Evolutionary conservation across 2,888 invertebrate genomes (phyloP).

Genomic region (Polydesmus complanatus): DNA sequence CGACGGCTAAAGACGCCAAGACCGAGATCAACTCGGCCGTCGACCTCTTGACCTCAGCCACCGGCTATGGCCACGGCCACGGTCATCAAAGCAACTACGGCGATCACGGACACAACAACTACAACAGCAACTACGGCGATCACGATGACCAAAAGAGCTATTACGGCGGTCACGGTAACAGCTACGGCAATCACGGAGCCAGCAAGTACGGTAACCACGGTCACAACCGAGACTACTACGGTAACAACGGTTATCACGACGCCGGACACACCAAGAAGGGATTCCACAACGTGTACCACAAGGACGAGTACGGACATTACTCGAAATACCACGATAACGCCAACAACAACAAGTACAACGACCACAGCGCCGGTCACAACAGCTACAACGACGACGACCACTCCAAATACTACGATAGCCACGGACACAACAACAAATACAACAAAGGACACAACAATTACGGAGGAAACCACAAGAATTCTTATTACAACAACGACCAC

Average conservation of each 20-base stretch:
- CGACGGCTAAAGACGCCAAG: too few relatives aligned
- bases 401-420: constrained; percentile 8
- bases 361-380: constrained; percentile 2
- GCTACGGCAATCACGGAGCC: constrained; percentile 41
- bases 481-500: constrained; percentile 1
- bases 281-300: constrained; percentile 13
- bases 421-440: constrained; percentile 1
- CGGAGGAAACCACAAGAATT: constrained; percentile 8
- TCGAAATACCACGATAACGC: constrained; percentile 10
- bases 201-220: constrained; percentile 41
- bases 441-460: constrained; percentile 8
- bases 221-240: constrained; percentile 38
- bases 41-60: background rate
- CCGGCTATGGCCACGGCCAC: background rate
- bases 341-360: constrained; percentile 8
- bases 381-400: constrained; percentile 4
- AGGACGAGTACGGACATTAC: constrained; percentile 13
- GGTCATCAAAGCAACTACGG: background rate
- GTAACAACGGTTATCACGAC: constrained; percentile 20
- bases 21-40: too few relatives aligned
- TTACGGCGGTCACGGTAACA: constrained; percentile 28
- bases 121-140: background rate
- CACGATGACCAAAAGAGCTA: background rate
- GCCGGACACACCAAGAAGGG: constrained; percentile 14
- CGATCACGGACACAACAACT: background rate